Evolutionary conservation across 2,888 invertebrate species (phyloP).

Genomic region (Sesia apiformis): DNA sequence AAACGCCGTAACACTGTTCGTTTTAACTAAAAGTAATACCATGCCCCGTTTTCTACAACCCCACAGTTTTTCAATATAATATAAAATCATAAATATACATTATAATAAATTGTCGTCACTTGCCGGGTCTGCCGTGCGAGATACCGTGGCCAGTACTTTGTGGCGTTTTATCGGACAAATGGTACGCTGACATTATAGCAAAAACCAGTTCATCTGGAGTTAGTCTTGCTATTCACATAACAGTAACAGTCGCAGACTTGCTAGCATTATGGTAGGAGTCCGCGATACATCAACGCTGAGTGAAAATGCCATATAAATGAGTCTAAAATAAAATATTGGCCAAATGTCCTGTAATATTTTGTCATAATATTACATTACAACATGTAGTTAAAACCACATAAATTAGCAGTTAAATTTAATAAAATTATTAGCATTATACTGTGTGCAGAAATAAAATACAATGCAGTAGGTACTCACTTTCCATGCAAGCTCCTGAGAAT

Average conservation of each 20-base stretch:
- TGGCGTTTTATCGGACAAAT: conserved; percentile 75
- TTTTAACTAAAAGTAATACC: not conserved
- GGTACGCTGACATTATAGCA: conserved; percentile 60
- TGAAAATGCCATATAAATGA: not conserved
- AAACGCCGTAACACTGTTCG: not conserved
- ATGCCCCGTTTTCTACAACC: not conserved
- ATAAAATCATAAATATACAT: not conserved
- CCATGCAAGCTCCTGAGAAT: conserved; percentile 86
- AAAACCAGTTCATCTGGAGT: conserved; percentile 72
- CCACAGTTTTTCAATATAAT: not conserved
- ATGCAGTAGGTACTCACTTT: conserved; percentile 77
- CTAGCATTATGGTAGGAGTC: conserved; percentile 49
- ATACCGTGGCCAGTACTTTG: conserved; percentile 62
- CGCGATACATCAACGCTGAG: conserved; percentile 26
- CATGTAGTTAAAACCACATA: not conserved
- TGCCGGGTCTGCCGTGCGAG: conserved; percentile 62
- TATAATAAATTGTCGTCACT: conserved; percentile 1
- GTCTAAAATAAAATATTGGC: not conserved
- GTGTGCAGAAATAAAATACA: not conserved
- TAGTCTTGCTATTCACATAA: conserved; percentile 68
- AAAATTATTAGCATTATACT: not conserved
- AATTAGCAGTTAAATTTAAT: conserved; percentile 4
- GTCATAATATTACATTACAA: not conserved
- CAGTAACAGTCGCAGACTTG: conserved; percentile 47
- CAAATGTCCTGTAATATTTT: not conserved